Percentiles rank a stretch among this genome's conserved stretches.
Evolutionary conservation across 2,888 invertebrate species (phyloP).

Genomic region (Lissonota sp.): DNA sequence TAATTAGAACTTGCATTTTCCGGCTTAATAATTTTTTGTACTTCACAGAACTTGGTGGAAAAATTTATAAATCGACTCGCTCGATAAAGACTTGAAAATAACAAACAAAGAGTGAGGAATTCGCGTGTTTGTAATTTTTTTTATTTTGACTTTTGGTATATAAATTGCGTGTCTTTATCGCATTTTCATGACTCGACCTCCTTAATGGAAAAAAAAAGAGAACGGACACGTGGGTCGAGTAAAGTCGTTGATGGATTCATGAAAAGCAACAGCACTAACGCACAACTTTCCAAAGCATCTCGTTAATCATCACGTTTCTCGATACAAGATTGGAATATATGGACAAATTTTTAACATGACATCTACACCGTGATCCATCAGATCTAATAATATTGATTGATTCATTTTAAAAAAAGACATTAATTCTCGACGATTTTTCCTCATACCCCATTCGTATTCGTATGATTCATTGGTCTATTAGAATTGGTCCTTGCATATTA

Average conservation of each 20-base stretch:
- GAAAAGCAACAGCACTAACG: neutral
- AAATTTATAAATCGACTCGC: too few relatives aligned
- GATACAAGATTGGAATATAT: slow-evolving; percentile 17
- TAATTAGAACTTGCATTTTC: too few relatives aligned
- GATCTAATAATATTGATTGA: slow-evolving; percentile 18
- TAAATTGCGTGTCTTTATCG: too few relatives aligned
- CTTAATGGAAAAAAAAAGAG: slow-evolving; percentile 10
- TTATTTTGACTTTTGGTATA: too few relatives aligned
- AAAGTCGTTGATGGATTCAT: neutral
- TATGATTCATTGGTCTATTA: neutral
- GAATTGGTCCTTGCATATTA: neutral
- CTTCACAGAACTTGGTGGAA: too few relatives aligned
- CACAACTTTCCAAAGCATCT: slow-evolving; percentile 31
- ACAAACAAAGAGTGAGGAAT: too few relatives aligned
- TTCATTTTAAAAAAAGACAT: neutral
- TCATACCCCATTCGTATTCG: neutral
- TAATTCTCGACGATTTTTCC: slow-evolving; percentile 12
- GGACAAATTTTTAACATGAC: neutral
- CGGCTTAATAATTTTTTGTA: too few relatives aligned
- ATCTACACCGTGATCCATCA: neutral
- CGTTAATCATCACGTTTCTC: slow-evolving; percentile 30
- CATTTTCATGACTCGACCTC: too few relatives aligned
- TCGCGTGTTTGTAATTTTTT: too few relatives aligned
- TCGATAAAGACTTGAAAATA: too few relatives aligned
- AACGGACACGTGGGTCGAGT: slow-evolving; percentile 5